A percentile compares a stretch with the other conserved stretches of the same genome.
Conservation (phyloP, 92 coral and sea anemone genomes). For the Epizoanthus illoricatus region DNA sequence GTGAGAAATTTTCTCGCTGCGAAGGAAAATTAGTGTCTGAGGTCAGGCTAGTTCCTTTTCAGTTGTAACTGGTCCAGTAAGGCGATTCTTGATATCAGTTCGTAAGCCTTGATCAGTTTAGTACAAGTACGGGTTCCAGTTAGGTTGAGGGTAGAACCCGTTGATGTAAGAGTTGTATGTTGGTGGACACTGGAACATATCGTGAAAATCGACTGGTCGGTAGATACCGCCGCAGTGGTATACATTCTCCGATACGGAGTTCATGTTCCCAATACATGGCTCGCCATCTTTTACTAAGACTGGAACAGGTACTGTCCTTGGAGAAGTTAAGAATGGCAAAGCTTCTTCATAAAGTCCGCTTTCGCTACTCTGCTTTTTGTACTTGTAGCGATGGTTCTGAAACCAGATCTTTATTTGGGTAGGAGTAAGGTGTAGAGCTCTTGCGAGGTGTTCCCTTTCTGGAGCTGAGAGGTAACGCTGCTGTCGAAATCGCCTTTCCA, state of each 20-base stretch:
- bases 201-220: constrained; percentile 26
- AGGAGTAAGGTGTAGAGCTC: constrained; percentile 37
- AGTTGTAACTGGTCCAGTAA: too few relatives aligned
- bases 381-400: constrained; percentile 49
- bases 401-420: constrained; percentile 52
- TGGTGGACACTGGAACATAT: constrained; percentile 24
- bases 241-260: constrained; percentile 25
- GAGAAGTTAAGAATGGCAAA: constrained; percentile 45
- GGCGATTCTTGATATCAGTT: too few relatives aligned
- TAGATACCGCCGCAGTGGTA: constrained; percentile 23
- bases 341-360: constrained; percentile 37
- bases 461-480: constrained; percentile 46
- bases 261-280: constrained; percentile 46
- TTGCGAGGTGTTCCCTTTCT: constrained; percentile 43
- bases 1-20: too few relatives aligned
- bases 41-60: too few relatives aligned
- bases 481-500: constrained; percentile 41
- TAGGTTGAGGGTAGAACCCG: constrained; percentile 21
- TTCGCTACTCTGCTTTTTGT: constrained; percentile 38
- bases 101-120: background rate
- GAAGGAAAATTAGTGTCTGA: too few relatives aligned
- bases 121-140: constrained; percentile 32
- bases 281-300: constrained; percentile 74
- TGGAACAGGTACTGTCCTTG: constrained; percentile 73
- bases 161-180: constrained; percentile 13